phyloP scores from a whole-genome alignment of 2,888 invertebrate genomes.

The Rhabditoides inermis region DNA sequence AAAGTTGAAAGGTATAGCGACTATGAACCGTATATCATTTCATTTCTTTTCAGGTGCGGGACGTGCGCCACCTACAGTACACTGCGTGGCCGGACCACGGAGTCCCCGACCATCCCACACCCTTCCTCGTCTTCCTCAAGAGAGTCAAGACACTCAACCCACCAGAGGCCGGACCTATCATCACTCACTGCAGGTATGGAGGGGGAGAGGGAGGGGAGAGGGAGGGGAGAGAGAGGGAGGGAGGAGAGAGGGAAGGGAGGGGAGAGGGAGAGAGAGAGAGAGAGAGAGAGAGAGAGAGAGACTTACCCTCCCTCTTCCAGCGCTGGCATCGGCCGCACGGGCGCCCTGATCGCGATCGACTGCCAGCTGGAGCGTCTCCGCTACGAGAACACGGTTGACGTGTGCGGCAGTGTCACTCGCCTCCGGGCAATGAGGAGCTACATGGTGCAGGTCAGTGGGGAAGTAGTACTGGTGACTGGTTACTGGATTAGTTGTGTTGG shows the following conservation, averaged over 20 bases:
- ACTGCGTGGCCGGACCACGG: conserved; percentile 99
- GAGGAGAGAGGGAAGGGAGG: background rate
- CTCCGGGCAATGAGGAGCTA: conserved; percentile 94
- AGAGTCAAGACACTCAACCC: conserved; percentile 84
- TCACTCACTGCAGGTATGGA: conserved; percentile 73
- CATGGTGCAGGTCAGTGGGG: conserved; percentile 73
- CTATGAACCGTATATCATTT: too few relatives aligned
- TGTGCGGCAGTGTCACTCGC: conserved; percentile 96
- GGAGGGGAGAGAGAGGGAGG: background rate
- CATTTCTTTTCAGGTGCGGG: conserved; percentile 73
- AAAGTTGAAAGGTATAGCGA: too few relatives aligned
- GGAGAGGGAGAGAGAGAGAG: too few relatives aligned
- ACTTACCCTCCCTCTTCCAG: too few relatives aligned
- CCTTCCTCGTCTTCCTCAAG: conserved; percentile 88
- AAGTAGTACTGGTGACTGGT: background rate
- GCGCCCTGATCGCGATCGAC: conserved; percentile 96
- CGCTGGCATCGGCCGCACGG: conserved; percentile 81
- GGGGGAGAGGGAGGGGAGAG: background rate
- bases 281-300: too few relatives aligned
- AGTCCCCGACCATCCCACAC: conserved; percentile 96
- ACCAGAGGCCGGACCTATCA: conserved; percentile 81
- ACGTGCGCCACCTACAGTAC: conserved; percentile 92
- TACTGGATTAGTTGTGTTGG: background rate
- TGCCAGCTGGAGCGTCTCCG: conserved; percentile 94
- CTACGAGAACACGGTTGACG: conserved; percentile 94